These are phyloP conservation scores for Oscheius sp. DNA, from an alignment of 2,888 invertebrate genomes.

Conservation along the genomic window DNA sequence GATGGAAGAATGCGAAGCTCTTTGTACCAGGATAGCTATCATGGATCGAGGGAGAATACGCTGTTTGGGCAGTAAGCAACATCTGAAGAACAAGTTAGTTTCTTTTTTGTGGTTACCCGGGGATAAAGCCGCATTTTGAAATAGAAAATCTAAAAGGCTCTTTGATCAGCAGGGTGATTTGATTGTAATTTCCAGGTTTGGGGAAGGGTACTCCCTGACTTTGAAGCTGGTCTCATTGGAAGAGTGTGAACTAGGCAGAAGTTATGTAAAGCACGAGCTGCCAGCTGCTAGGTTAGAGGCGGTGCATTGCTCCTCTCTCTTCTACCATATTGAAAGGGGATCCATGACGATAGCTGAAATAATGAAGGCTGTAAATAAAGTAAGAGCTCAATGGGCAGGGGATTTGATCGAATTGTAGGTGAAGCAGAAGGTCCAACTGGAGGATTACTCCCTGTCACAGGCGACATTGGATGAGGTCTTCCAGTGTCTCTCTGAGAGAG, in stretches of 20 bases:
- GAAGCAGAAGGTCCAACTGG: constrained; percentile 37
- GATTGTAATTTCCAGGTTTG: constrained; percentile 59
- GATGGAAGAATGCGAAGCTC: constrained; percentile 68
- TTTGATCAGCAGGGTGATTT: not conserved
- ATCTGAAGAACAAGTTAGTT: constrained; percentile 64
- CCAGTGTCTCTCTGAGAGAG: constrained; percentile 41
- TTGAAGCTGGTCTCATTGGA: constrained; percentile 40
- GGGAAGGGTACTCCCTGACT: constrained; percentile 62
- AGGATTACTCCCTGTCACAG: constrained; percentile 62
- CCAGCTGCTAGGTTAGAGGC: constrained; percentile 35
- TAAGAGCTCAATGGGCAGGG: not conserved
- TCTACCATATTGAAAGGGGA: constrained; percentile 39
- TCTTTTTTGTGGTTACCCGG: not conserved
- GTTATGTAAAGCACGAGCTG: constrained; percentile 2
- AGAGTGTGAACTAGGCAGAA: not conserved
- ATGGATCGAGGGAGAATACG: constrained; percentile 66
- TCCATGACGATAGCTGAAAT: constrained; percentile 44
- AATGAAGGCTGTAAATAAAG: constrained; percentile 51
- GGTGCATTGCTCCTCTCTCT: constrained; percentile 46
- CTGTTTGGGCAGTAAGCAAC: constrained; percentile 67
- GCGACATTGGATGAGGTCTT: constrained; percentile 66
- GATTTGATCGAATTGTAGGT: constrained; percentile 31
- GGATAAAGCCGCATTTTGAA: too few species aligned
- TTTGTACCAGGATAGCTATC: constrained; percentile 67
- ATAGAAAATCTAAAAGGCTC: not conserved